These are phyloP conservation scores for Cetoscarus ocellatus DNA, from an alignment of 2,797 vertebrate genomes.

Conservation along the genomic window DNA sequence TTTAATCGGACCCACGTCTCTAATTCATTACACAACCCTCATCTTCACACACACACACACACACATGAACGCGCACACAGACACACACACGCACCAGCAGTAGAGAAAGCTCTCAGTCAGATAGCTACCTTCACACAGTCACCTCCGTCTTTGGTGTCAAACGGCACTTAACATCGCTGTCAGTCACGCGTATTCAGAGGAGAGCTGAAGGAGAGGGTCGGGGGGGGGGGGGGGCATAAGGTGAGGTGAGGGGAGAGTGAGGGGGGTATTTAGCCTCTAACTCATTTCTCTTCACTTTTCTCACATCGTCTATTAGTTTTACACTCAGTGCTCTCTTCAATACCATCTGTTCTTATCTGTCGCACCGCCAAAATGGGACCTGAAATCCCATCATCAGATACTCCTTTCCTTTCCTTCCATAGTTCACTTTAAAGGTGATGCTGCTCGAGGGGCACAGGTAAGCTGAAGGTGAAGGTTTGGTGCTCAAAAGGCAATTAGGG, in stretches of 20 bases:
- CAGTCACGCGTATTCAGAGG: constrained; percentile 84
- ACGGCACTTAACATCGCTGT: constrained; percentile 89
- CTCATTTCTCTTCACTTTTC: constrained; percentile 74
- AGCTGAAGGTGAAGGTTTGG: constrained; percentile 34
- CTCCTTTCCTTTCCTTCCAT: constrained; percentile 18
- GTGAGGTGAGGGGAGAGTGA: constrained; percentile 12
- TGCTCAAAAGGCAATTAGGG: constrained; percentile 24
- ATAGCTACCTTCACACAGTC: constrained; percentile 79
- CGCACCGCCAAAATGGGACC: constrained; percentile 56
- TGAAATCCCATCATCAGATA: constrained; percentile 50
- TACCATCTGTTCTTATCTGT: constrained; percentile 72
- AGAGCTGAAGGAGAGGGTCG: constrained; percentile 76
- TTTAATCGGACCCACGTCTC: constrained; percentile 88
- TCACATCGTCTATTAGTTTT: constrained; percentile 72
- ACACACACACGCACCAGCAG: constrained; percentile 54
- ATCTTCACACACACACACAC: constrained; percentile 69
- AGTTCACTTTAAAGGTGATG: constrained; percentile 20
- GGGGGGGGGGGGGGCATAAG: constrained; percentile 47
- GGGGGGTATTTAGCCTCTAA: constrained; percentile 66
- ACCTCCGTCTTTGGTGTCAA: constrained; percentile 88
- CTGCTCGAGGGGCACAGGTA: not conserved
- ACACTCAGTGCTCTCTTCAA: constrained; percentile 62
- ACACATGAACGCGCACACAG: constrained; percentile 49
- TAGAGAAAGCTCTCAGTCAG: constrained; percentile 73
- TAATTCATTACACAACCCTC: constrained; percentile 85